A percentile compares a stretch with the other conserved stretches of the same genome.
Evolutionary conservation across 2,888 invertebrate species (phyloP).

Genomic region (Baccha elongata): DNA sequence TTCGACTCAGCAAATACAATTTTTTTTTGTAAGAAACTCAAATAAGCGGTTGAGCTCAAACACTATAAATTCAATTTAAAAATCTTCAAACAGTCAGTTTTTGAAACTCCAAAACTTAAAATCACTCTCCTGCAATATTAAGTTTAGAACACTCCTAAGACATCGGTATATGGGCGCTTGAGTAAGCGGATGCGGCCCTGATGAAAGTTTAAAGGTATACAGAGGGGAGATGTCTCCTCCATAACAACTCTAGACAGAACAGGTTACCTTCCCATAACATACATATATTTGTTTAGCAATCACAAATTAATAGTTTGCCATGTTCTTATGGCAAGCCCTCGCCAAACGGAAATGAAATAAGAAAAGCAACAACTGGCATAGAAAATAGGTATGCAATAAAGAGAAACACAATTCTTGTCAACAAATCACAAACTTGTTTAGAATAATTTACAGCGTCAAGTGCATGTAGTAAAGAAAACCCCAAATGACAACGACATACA

Average conservation of each 20-base stretch:
- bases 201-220: not conserved
- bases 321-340: conserved; percentile 39
- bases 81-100: too few relatives aligned
- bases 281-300: conserved; percentile 29
- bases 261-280: conserved; percentile 44
- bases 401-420: conserved; percentile 42
- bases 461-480: conserved; percentile 31
- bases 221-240: not conserved
- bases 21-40: too few relatives aligned
- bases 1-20: too few relatives aligned
- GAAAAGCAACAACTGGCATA: conserved; percentile 7
- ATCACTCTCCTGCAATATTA: too few relatives aligned
- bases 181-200: not conserved
- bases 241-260: conserved; percentile 28
- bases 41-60: too few relatives aligned
- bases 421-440: conserved; percentile 68
- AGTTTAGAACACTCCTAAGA: too few relatives aligned
- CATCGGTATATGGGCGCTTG: not conserved
- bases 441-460: conserved; percentile 45
- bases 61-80: too few relatives aligned
- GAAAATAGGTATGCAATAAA: conserved; percentile 4
- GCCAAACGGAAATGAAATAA: conserved; percentile 48
- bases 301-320: conserved; percentile 16
- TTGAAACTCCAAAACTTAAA: too few relatives aligned
- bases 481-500: not conserved